Conservation (phyloP, 2,113 vertebrate species). For the Larimichthys crocea region DNA sequence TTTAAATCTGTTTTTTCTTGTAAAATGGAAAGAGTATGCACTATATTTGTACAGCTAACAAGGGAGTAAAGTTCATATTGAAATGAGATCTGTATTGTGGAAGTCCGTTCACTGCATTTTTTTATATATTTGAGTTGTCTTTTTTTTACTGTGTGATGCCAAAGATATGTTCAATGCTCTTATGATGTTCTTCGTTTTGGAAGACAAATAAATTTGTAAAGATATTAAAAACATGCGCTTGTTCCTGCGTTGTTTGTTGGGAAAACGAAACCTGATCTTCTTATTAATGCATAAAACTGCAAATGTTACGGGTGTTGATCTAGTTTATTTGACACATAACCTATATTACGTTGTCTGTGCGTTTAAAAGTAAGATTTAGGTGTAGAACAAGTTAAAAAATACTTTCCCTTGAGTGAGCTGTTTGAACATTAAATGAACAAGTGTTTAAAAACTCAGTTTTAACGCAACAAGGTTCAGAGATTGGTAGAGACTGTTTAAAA, state of each 20-base stretch:
- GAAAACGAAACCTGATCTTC: background rate
- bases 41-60: constrained; percentile 93
- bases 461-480: background rate
- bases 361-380: background rate
- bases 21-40: constrained; percentile 88
- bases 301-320: background rate
- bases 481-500: background rate
- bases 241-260: constrained; percentile 21
- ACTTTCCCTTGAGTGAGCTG: too few species aligned
- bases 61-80: constrained; percentile 97
- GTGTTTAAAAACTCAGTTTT: background rate
- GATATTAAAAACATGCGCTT: constrained; percentile 49
- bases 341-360: background rate
- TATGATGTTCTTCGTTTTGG: constrained; percentile 91
- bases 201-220: constrained; percentile 93
- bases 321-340: background rate
- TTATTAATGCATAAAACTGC: background rate
- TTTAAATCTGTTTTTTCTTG: constrained; percentile 82
- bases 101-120: constrained; percentile 93
- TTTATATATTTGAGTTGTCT: constrained; percentile 86
- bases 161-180: constrained; percentile 93
- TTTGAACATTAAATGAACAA: background rate
- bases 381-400: background rate
- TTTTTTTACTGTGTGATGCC: constrained; percentile 89
- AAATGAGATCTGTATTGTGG: constrained; percentile 96